Conservation (phyloP, 2,797 vertebrate species). For the Margarornis squamiger region DNA sequence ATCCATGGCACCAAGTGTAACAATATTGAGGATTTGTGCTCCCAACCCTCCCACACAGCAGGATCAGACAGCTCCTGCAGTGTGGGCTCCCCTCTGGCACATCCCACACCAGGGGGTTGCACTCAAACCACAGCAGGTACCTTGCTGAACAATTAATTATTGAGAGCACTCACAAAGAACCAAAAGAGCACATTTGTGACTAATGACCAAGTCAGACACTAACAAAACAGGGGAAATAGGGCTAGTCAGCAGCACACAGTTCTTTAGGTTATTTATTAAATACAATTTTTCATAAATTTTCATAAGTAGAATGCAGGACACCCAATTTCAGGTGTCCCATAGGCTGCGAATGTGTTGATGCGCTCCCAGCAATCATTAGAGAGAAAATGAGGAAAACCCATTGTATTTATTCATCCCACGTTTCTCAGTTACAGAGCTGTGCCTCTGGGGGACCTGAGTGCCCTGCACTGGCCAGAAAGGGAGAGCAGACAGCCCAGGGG, state of each 20-base stretch:
- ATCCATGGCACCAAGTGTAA: background rate
- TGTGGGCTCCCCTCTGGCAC: rapidly evolving
- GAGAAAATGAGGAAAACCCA: background rate
- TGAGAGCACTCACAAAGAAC: background rate
- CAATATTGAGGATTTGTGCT: background rate
- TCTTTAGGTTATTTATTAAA: background rate
- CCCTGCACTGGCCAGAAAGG: background rate
- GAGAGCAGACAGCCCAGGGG: background rate
- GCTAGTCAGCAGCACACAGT: background rate
- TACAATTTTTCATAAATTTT: background rate
- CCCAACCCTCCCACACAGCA: background rate
- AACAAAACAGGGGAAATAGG: background rate
- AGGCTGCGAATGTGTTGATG: background rate
- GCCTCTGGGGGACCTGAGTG: background rate
- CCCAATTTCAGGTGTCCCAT: background rate
- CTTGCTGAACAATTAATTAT: rapidly evolving
- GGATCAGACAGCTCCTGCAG: background rate
- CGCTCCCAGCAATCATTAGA: background rate
- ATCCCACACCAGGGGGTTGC: background rate
- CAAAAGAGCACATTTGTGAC: background rate
- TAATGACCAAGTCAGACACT: background rate
- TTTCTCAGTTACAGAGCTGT: background rate
- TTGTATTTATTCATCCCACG: background rate
- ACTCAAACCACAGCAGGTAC: background rate
- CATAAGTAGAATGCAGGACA: background rate